Base-by-base conservation (phyloP, 1,140 invertebrate genomes). In the Neoseiulus cucumeris region DNA sequence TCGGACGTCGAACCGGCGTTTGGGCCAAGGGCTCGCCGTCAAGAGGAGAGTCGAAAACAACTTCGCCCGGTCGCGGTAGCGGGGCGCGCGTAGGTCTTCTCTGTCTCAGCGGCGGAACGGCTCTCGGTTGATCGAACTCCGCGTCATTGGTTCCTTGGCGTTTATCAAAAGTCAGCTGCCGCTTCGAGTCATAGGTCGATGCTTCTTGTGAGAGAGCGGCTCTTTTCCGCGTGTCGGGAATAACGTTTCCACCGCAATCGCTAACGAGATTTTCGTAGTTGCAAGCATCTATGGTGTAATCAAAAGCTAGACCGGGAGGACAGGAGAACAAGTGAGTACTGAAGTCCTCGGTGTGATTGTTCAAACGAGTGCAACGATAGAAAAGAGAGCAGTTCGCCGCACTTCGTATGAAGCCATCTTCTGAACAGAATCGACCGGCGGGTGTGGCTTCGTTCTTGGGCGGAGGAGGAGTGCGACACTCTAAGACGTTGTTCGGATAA, bases 351-450 rank as follows among this genome's bases (percentile, higher is more conserved):
- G 51, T 59, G 17, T 59, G 51, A 33, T 25, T 59, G 22, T 59
- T 59, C 25, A 59, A 25, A 6, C 22, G 25, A 59, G 51, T 59
- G 33, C 51, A 59, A 5, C 51, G 51, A 59, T 59, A 59, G 51
- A 59, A 59, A 17, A 59, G 51, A 29, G 51, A 59, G 22, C 51
- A 59, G 22, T 59, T 59, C 51, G 51, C 22, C 51, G 51, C 14
- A 33, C 51, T 59, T 25, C 51, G 51, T 4, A 59, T 59, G 22
- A 59, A 59, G 51, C 51, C 51, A 20, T 59, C 51, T 17, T 33
- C 51, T 14, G 51, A 17, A 20, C 51, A 59, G 51, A 25, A 59
- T 2, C 22, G 14, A 33, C 51, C 22, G 25, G 51, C 51, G 51
- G 22, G 51, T 17, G 51, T 25, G 14, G 51, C 51, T 29, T 59